Base-by-base conservation (phyloP, 2,888 invertebrate genomes). In the Formica aserva region DNA sequence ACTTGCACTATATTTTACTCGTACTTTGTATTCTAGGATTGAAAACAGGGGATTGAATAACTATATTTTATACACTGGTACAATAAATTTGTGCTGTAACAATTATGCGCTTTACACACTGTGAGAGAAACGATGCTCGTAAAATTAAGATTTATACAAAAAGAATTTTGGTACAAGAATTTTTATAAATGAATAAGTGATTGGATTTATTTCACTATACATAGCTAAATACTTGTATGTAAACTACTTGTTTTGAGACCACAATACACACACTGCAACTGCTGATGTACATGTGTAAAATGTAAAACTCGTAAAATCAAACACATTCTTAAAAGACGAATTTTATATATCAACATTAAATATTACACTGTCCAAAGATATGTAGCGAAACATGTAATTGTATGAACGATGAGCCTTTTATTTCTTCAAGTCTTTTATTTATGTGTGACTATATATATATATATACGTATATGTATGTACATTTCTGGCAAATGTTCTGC, bases 331-430 rank as follows among this genome's bases (percentile, higher is more conserved):
- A 26, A 76, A 35, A n/a, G 11, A 18, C 9, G 18, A 57, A 32
- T 57, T 77, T 67, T 77, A 77, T 55, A 77, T 41, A 22, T 55
- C 15, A 77, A 77, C 38, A 55, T 57, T 55, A 55, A 52, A 55
- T 66, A 66, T 57, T 67, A 67, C n/a, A 41, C 1, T 77, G 29
- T 55, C 55, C 55, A 77, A 77, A 77, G 29, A 77, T 77, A 26
- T 29, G 13, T 77, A 55, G 55, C 11, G n/a, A 67, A 67, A 22
- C n/a, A 29, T n/a, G 26, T 66, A 77, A 5, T n/a, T 76, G 15
- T 57, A 67, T 13, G 63, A 75, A 63, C 1, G 13, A 57, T 77
- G 55, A 41, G 6, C 9, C 15, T 57, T 67, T 52, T 15, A 48
- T 57, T 67, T 77, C 41, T 3, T 15, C n/a, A 26, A 15, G 2